phyloP scores from a whole-genome alignment of 2,797 vertebrate genomes.

The Premnoplex brunnescens region DNA sequence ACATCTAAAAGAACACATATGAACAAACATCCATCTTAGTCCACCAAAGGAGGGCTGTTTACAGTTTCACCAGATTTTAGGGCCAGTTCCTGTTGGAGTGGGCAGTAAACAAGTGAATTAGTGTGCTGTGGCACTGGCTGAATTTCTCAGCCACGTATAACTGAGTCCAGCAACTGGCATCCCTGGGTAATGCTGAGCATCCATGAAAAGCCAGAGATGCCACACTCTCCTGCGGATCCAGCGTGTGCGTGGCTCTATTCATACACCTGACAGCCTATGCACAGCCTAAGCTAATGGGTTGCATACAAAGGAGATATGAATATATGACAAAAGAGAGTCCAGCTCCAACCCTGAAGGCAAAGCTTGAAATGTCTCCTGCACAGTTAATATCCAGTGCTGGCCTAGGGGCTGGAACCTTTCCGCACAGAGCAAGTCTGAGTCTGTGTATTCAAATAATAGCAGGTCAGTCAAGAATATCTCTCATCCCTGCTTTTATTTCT shows the following conservation, averaged over 20 bases:
- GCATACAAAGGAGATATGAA: not conserved
- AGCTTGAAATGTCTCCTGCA: not conserved
- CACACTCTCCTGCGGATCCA: not conserved
- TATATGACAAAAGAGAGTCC: not conserved
- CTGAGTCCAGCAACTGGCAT: not conserved
- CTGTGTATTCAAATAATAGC: not conserved
- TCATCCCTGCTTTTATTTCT: not conserved
- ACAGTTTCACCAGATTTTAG: not conserved
- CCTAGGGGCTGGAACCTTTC: not conserved
- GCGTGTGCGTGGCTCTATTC: not conserved
- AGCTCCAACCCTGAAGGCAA: slow-evolving; percentile 1
- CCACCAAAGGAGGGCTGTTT: not conserved
- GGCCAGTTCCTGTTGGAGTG: not conserved
- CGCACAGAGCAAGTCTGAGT: not conserved
- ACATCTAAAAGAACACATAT: not conserved
- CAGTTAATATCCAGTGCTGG: not conserved
- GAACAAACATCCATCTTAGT: slow-evolving; percentile 5
- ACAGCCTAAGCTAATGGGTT: not conserved
- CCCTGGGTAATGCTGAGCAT: not conserved
- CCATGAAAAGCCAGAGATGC: not conserved
- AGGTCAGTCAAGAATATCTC: not conserved
- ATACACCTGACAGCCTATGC: not conserved
- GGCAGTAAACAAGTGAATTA: not conserved
- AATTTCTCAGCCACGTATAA: not conserved
- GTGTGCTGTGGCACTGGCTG: not conserved